Evolutionary conservation across 2,113 vertebrate genomes (phyloP), one percentile per base, ranked within the genome.

Genomic region (Brachypteracias leptosomus): DNA sequence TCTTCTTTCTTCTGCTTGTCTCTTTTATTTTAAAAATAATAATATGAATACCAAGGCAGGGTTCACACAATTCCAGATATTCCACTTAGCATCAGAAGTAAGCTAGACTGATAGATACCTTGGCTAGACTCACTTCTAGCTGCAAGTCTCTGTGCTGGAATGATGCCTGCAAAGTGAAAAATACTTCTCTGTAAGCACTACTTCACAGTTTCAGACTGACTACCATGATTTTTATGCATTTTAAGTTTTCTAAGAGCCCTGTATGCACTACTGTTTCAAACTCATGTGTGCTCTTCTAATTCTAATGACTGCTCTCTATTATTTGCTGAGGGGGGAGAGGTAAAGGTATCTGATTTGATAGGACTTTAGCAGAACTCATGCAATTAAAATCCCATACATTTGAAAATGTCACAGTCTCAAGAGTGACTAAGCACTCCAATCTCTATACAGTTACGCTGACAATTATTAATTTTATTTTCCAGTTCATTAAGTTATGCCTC

Each of bases 391-490:
- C 46, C 19, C 1, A 11, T 57, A 70, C 14, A 55, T 84, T 95
- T 91, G n/a, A 84, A 93, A 93, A 83, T 44, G 38, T 62, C 80
- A 44, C 14, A 36, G 24, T 44, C 19, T 90, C 3, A 2, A 28
- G 63, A 81, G 61, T 93, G 46, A 85, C 51, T 79, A 82, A 81
- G 16, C 8, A 15, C 8, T 87, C 36, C 73, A 80, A 52, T 80
- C 59, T 81, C 38, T 80, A 58, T 85, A 46, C 22, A 79, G 17
- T 54, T 54, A 86, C 0, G 2, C 31, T 79, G 58, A 85, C 54
- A 89, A 55, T 55, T 70, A 85, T 57, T 51, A 25, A 51, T 89
- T 94, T 68, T 28, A 57, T 95, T 97, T 95, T 91, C 38, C n/a
- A 77, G 16, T 89, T 89, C 77, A 93, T 85, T 85, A 58, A 65